phyloP scores from a whole-genome alignment of 2,113 vertebrate genomes.

The Osmerus eperlanus region DNA sequence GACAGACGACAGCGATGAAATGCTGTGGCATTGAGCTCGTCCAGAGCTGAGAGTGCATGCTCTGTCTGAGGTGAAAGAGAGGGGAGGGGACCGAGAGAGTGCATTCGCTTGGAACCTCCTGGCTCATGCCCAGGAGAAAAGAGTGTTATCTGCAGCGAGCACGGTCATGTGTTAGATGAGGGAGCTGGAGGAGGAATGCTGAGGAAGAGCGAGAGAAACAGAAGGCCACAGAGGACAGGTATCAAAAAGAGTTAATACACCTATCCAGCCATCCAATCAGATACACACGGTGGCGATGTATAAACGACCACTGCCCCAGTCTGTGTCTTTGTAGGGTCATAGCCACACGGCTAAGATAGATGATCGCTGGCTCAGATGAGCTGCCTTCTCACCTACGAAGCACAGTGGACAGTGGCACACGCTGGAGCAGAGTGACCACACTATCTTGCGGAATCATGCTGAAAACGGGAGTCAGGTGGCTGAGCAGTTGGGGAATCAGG shows the following conservation, averaged over 20 bases:
- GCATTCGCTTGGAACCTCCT: conserved; percentile 39
- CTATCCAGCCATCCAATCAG: neutral
- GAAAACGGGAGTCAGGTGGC: conserved; percentile 26
- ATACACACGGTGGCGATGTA: neutral
- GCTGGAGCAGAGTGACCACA: conserved; percentile 7
- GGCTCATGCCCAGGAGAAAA: conserved; percentile 31
- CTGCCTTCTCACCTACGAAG: conserved; percentile 36
- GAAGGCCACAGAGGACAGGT: neutral
- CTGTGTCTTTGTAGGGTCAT: no score
- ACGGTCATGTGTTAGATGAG: conserved; percentile 22
- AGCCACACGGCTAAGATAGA: neutral
- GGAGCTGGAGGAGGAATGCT: conserved; percentile 7
- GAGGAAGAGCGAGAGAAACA: neutral
- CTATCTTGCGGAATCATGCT: conserved; percentile 28
- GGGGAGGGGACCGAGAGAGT: neutral
- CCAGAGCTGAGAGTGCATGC: neutral
- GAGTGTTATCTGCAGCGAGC: conserved; percentile 28
- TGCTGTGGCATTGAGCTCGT: conserved; percentile 47
- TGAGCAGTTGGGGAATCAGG: no score
- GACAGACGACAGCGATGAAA: conserved; percentile 59
- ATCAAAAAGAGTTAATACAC: neutral
- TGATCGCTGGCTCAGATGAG: conserved; percentile 16
- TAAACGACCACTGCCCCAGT: neutral
- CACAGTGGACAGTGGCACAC: conserved; percentile 22
- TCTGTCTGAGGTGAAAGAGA: conserved; percentile 27